Evolutionary conservation across 2,888 invertebrate species (phyloP), one percentile per base, ranked within the genome.

Genomic region (Dryomyza anilis): DNA sequence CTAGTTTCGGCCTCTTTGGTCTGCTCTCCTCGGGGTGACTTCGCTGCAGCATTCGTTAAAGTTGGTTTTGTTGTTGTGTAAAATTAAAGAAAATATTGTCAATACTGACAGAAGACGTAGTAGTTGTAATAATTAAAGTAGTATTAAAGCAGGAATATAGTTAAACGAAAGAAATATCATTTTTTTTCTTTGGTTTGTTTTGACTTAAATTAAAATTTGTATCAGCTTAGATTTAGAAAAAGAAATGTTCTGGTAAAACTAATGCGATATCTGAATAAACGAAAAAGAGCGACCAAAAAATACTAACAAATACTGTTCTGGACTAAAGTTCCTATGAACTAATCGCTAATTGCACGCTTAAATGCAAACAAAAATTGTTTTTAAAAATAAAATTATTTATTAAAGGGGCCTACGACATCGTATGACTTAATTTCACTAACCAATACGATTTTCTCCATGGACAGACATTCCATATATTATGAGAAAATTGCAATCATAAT

Each of bases 1-100:
- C 76, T 77, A 78, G 69, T 73, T 76, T 76, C 75, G 72, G 61
- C 66, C 30, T 48, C 48, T 62, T n/a, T n/a, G n/a, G n/a, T n/a
- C n/a, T n/a, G n/a, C 52, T 48, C 30, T 29, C 39, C 25, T 19
- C 36, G 53, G 43, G 46, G 29, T 27, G 39, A 55, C 66, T 36
- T 60, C n/a, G n/a, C n/a, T n/a, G n/a, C n/a, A n/a, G n/a, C n/a
- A n/a, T 50, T 70, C 66, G 55, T 61, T 69, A 48, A 65, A 52
- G 52, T 50, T 64, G 48, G 58, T 30, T 48, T 56, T 63, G 46
- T 69, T 66, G 23, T 70, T 57, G 57, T 59, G 55, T 19, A 33
- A 29, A 1, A 2, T 25, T 21, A 50, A 43, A 25, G 12, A 55
- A 36, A 16, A 30, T 36, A 23, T 36, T 29, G 46, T 58, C 58